phyloP scores from a whole-genome alignment of 2,797 vertebrate genomes.

The Trichosurus vulpecula region DNA sequence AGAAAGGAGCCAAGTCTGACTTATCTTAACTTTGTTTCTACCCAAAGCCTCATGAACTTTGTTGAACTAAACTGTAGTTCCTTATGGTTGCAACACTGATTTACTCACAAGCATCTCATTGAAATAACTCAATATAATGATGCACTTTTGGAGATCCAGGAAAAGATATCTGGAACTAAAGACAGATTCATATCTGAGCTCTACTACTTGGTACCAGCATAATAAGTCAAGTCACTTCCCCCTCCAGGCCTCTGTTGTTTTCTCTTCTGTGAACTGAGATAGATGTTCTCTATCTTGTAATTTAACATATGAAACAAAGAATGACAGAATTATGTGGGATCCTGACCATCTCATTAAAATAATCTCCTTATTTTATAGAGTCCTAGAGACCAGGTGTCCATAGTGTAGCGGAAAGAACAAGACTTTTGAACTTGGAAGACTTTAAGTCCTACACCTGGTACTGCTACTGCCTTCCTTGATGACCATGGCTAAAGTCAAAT shows the following conservation, averaged over 20 bases:
- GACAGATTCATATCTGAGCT: not conserved
- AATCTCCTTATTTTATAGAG: not conserved
- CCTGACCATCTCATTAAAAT: not conserved
- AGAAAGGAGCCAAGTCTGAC: not conserved
- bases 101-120: not conserved
- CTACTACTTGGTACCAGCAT: not conserved
- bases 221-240: not conserved
- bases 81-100: not conserved
- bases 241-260: not conserved
- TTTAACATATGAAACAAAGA: not conserved
- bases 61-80: not conserved
- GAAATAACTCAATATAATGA: not conserved
- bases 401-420: not conserved
- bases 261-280: not conserved
- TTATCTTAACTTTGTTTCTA: not conserved
- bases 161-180: not conserved
- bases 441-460: not conserved
- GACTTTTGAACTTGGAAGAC: not conserved
- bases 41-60: not conserved
- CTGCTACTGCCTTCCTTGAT: not conserved
- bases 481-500: not conserved
- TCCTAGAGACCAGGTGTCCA: not conserved
- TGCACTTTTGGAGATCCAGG: not conserved
- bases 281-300: not conserved
- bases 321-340: not conserved